Evolutionary conservation across 2,113 vertebrate genomes (phyloP).

Genomic region (Nycticorax nycticorax): DNA sequence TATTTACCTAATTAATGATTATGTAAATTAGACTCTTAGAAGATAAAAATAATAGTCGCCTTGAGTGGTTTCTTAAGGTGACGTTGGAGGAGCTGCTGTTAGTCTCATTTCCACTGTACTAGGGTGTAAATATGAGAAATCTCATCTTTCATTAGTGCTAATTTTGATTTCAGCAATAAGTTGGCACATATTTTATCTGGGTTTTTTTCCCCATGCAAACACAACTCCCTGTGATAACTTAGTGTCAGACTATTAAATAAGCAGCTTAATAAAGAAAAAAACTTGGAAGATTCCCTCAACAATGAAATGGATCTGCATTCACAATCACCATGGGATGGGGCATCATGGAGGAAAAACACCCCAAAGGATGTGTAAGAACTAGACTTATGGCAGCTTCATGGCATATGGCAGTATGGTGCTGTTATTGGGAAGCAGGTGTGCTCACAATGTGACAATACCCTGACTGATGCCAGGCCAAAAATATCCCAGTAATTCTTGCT

Average conservation of each 20-base stretch:
- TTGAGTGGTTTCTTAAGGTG: background rate
- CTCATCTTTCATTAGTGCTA: background rate
- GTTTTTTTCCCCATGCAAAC: background rate
- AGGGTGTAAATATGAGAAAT: background rate
- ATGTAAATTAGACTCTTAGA: background rate
- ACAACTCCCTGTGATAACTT: background rate
- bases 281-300: background rate
- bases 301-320: background rate
- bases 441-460: background rate
- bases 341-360: background rate
- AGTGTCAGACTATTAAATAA: background rate
- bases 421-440: slow-evolving; percentile 24
- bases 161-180: background rate
- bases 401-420: background rate
- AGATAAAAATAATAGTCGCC: background rate
- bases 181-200: background rate
- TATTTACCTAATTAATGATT: background rate
- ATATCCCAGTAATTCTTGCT: background rate
- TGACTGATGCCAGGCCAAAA: background rate
- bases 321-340: background rate
- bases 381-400: background rate
- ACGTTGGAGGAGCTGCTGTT: background rate
- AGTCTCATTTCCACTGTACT: background rate
- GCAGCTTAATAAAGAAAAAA: background rate
- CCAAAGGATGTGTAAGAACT: background rate